Evolutionary conservation across 2,888 invertebrate genomes (phyloP), one percentile per base, ranked within the genome.

Genomic region (Pammene fasciana): DNA sequence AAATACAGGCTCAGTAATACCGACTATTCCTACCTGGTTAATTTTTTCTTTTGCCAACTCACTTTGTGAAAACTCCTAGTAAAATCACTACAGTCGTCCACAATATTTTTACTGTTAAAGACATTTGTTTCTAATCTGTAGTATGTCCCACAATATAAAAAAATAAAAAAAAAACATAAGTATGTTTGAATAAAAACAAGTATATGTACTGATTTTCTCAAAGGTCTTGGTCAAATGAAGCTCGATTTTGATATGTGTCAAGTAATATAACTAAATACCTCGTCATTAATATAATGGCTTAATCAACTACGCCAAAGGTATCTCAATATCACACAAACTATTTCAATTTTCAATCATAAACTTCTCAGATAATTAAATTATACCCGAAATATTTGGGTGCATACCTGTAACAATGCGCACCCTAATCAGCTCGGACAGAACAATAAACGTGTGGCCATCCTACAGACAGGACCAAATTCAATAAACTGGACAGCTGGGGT

Each of bases 401-500:
- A 72, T 84, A 86, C 83, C 83, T 86, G 84, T 78, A 79, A 82
- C 82, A 81, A 77, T 73, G 78, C 81, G 76, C 81, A 85, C 86
- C 88, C 85, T 80, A 85, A 86, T 89, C 86, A 87, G 81, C 80
- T 75, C 79, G 77, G 80, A 82, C 83, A 80, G 86, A 86, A 86
- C 89, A 89, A 88, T 88, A 84, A 83, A 79, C 83, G 83, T 88
- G 87, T 89, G 90, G 90, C 88, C 90, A 90, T 88, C 86, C 83
- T 83, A 74, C 81, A 77, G 75, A 76, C 78, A 78, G 77, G 81
- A 80, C 79, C 79, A 88, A 89, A 90, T 90, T 90, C 88, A 90
- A 91, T 91, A 92, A 91, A 86, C 86, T 87, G 83, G 83, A 84
- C 82, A 83, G 80, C 71, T 77, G 79, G 86, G 87, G 83, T 81